phyloP scores from a whole-genome alignment of 2,888 invertebrate genomes.

The Trachelus iudaicus region DNA sequence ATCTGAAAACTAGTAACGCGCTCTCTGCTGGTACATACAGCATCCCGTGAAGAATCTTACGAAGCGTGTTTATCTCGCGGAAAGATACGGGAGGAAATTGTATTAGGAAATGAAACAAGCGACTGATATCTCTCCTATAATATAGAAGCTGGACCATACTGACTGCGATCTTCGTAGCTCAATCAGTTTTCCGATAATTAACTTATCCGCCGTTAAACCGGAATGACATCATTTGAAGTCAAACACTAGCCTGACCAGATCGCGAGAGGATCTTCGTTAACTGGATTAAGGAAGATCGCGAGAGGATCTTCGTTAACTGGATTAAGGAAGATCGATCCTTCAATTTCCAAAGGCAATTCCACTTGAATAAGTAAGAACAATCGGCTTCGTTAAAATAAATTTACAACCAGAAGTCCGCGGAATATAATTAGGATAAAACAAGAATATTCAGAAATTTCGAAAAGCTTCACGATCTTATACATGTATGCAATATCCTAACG shows the following conservation, averaged over 20 bases:
- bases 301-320: neutral
- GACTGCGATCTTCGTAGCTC: slow-evolving; percentile 1
- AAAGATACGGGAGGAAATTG: slow-evolving; percentile 30
- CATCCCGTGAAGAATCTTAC: slow-evolving; percentile 27
- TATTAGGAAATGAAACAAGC: slow-evolving; percentile 15
- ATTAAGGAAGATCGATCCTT: neutral
- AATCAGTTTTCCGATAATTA: slow-evolving; percentile 47
- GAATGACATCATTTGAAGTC: neutral
- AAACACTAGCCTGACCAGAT: neutral
- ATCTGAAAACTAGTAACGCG: slow-evolving; percentile 30
- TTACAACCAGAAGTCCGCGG: neutral
- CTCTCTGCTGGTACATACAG: slow-evolving; percentile 27
- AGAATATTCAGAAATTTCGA: neutral
- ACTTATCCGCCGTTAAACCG: slow-evolving; percentile 33
- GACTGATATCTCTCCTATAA: neutral
- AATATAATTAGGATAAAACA: neutral
- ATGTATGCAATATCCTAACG: neutral
- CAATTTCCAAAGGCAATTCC: neutral
- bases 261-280: neutral
- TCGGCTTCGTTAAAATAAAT: neutral
- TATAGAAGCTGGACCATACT: neutral
- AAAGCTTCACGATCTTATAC: neutral
- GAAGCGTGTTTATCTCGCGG: slow-evolving; percentile 29
- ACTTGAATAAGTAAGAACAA: neutral
- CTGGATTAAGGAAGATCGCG: neutral